A percentile compares a stretch with the other conserved stretches of the same genome.
Conservation (phyloP, 2,888 invertebrate species). For the Barypeithes pellucidus region DNA sequence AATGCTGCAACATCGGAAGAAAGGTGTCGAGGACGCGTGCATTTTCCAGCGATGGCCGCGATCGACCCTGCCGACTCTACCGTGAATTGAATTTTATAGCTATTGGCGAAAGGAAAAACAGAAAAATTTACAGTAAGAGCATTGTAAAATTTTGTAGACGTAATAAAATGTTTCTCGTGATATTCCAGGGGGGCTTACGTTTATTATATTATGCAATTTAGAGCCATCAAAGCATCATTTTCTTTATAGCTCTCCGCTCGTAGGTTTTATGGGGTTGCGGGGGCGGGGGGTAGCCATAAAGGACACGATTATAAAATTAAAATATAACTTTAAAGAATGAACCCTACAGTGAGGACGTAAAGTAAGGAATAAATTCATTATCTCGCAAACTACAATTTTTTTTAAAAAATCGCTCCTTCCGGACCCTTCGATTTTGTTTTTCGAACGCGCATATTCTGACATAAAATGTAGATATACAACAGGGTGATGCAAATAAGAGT, state of each 20-base stretch:
- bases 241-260: background rate
- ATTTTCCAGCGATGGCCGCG: background rate
- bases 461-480: too few species aligned
- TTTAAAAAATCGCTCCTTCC: too few species aligned
- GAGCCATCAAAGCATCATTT: conserved; percentile 4
- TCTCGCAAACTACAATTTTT: too few species aligned
- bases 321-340: too few species aligned
- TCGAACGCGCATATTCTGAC: too few species aligned
- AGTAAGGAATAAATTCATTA: too few species aligned
- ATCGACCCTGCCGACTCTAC: background rate
- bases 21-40: conserved; percentile 8
- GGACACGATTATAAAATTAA: too few species aligned
- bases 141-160: conserved; percentile 17
- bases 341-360: too few species aligned
- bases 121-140: background rate
- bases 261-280: background rate
- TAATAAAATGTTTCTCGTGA: conserved; percentile 7
- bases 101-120: conserved; percentile 5
- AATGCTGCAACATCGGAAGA: too few species aligned
- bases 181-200: background rate
- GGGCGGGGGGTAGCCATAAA: too few species aligned
- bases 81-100: conserved; percentile 1
- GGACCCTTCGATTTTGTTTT: too few species aligned
- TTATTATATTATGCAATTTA: background rate
- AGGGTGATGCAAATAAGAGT: too few species aligned